Conservation (phyloP, 2,888 invertebrate species). For the Philhelius pedissequus region DNA sequence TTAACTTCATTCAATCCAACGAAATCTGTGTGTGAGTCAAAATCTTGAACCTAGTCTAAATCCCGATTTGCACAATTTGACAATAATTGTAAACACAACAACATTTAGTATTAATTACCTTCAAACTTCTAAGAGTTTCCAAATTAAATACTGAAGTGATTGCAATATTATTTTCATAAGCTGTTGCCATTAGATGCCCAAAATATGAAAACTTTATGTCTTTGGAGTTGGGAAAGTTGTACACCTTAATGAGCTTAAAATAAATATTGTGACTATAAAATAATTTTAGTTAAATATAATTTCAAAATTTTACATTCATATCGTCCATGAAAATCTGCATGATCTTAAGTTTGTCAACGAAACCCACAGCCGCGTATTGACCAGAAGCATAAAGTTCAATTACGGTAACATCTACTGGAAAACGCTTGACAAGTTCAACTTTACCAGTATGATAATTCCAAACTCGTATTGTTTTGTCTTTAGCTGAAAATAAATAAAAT, state of each 20-base stretch:
- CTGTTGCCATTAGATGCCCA: conserved; percentile 93
- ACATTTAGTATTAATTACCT: too few relatives aligned
- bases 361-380: conserved; percentile 91
- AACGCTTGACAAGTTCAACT: conserved; percentile 88
- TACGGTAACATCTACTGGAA: conserved; percentile 86
- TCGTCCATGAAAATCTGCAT: conserved; percentile 94
- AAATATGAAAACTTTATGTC: conserved; percentile 86
- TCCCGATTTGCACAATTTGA: too few relatives aligned
- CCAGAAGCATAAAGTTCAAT: conserved; percentile 88
- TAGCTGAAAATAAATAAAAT: conserved; percentile 79
- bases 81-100: too few relatives aligned
- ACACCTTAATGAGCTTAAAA: conserved; percentile 76
- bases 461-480: conserved; percentile 91
- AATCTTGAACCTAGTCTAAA: too few relatives aligned
- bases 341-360: conserved; percentile 92
- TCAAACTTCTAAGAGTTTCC: conserved; percentile 81
- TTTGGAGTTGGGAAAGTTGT: conserved; percentile 84
- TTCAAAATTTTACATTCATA: conserved; percentile 80
- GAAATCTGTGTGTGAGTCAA: too few relatives aligned
- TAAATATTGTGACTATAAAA: neutral
- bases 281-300: neutral
- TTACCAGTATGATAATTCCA: conserved; percentile 95
- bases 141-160: conserved; percentile 91
- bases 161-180: conserved; percentile 91
- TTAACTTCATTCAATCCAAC: too few relatives aligned